phyloP scores from a whole-genome alignment of 2,888 invertebrate species.

The Galerucella nymphaeae region DNA sequence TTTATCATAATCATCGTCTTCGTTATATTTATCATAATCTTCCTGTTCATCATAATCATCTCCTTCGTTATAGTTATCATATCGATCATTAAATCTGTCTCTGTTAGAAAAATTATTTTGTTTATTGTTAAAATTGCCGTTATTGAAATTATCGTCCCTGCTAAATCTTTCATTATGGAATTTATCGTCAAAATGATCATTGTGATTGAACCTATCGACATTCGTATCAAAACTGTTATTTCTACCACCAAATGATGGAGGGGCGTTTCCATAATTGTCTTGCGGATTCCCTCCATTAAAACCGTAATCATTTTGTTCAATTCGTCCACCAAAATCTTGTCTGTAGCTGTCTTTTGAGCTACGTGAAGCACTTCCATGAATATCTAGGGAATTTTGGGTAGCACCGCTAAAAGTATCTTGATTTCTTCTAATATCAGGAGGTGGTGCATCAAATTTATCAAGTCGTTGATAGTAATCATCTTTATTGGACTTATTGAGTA shows the following conservation, averaged over 20 bases:
- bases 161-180: constrained; percentile 31
- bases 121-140: constrained; percentile 14
- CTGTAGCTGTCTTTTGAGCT: not conserved
- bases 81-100: constrained; percentile 18
- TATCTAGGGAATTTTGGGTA: not conserved
- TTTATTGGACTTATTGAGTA: constrained; percentile 48
- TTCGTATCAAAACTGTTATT: constrained; percentile 31
- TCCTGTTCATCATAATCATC: constrained; percentile 4
- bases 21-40: constrained; percentile 47
- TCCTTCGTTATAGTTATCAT: constrained; percentile 13
- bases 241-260: constrained; percentile 26
- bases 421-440: constrained; percentile 11
- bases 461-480: constrained; percentile 47
- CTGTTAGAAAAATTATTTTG: constrained; percentile 20
- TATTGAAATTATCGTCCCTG: constrained; percentile 19
- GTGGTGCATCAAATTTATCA: constrained; percentile 17
- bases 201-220: constrained; percentile 38
- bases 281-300: constrained; percentile 36
- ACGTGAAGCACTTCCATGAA: not conserved
- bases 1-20: constrained; percentile 50
- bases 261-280: constrained; percentile 30
- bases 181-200: constrained; percentile 34
- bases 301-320: constrained; percentile 36
- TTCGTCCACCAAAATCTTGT: not conserved
- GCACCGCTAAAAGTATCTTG: not conserved